phyloP scores from a whole-genome alignment of 2,797 vertebrate species.

The Silurus aristotelis region DNA sequence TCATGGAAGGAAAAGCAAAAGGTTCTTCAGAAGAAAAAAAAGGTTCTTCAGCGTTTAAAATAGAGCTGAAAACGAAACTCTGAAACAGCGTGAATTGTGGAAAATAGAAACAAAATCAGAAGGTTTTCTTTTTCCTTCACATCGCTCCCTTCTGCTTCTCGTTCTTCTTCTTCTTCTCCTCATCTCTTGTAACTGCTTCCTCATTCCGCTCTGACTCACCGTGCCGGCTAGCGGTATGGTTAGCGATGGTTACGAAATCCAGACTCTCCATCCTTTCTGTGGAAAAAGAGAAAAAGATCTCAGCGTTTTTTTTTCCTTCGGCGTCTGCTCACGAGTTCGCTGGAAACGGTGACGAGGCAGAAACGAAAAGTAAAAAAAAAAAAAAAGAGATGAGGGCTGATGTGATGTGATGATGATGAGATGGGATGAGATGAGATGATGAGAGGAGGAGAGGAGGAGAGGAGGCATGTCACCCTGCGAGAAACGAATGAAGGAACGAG shows the following conservation, averaged over 20 bases:
- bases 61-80: background rate
- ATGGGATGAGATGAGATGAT: background rate
- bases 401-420: background rate
- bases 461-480: slow-evolving; percentile 55
- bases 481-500: slow-evolving; percentile 22
- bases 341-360: slow-evolving; percentile 73
- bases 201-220: slow-evolving; percentile 74
- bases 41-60: background rate
- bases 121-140: slow-evolving; percentile 1
- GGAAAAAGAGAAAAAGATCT: slow-evolving; percentile 61
- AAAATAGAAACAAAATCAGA: slow-evolving; percentile 8
- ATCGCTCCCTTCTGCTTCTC: slow-evolving; percentile 25
- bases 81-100: background rate
- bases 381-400: background rate
- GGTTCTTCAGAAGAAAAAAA: background rate
- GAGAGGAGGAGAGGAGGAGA: background rate
- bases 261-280: slow-evolving; percentile 66
- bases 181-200: slow-evolving; percentile 70
- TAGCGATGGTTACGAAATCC: slow-evolving; percentile 70
- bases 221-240: slow-evolving; percentile 54
- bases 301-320: slow-evolving; percentile 54
- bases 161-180: slow-evolving; percentile 56
- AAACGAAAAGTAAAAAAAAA: slow-evolving; percentile 47
- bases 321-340: slow-evolving; percentile 41
- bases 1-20: background rate